A percentile compares a stretch with the other conserved stretches of the same genome.
phyloP scores from a whole-genome alignment of 2,888 invertebrate genomes.

The Beris morrisii region DNA sequence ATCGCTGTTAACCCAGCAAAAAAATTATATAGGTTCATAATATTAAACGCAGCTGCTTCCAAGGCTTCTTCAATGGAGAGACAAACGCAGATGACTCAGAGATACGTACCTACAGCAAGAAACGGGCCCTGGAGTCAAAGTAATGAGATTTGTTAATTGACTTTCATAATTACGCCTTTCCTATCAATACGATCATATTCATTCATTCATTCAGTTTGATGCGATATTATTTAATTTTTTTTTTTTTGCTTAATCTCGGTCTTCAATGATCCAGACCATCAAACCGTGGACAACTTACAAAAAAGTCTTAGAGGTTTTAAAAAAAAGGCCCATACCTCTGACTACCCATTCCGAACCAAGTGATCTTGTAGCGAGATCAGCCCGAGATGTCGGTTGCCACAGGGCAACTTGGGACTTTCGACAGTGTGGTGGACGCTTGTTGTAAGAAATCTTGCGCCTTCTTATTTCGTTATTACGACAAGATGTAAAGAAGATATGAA shows the following conservation, averaged over 20 bases:
- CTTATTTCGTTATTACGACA: background rate
- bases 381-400: background rate
- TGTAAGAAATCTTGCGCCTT: background rate
- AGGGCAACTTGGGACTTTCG: background rate
- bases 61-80: constrained; percentile 7
- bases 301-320: too few relatives aligned
- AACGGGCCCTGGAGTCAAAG: constrained; percentile 26
- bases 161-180: constrained; percentile 35
- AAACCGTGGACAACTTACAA: too few relatives aligned
- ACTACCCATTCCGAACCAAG: too few relatives aligned
- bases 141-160: constrained; percentile 35
- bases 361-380: too few relatives aligned
- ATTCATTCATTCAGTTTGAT: background rate
- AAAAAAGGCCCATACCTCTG: too few relatives aligned
- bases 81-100: background rate
- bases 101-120: too few relatives aligned
- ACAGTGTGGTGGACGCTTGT: background rate
- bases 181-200: background rate
- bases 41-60: constrained; percentile 2
- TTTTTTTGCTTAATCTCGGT: too few relatives aligned
- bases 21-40: too few relatives aligned
- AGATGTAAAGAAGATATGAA: constrained; percentile 1
- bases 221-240: background rate
- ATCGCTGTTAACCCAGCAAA: too few relatives aligned
- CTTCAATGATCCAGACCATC: too few relatives aligned